Evolutionary conservation across 2,888 invertebrate genomes (phyloP), one percentile per base, ranked within the genome.

Genomic region (Eudasyphora cyanicolor): DNA sequence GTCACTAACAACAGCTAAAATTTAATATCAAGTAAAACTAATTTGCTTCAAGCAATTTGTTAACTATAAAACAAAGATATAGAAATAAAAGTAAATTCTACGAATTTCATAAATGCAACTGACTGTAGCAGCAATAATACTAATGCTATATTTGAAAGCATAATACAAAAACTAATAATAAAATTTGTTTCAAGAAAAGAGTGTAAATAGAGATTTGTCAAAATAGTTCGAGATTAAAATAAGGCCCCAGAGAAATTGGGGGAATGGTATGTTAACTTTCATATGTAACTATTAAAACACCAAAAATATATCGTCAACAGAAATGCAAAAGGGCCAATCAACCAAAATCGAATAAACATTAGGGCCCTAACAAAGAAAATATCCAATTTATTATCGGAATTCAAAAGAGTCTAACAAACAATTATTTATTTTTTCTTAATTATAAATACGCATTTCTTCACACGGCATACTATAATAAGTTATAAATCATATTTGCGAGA

Each of bases 81-180:
- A 79, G 42, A 24, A n/a, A 73, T 54, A 21, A 17, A 42, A 6
- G 12, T 38, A 32, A 54, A 62, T 45, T 60, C 64, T 69, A 75
- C 27, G 27, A 83, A 71, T 74, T 45, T 62, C 21, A 27, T 78
- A 84, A 84, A 84, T 84, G 81, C 78, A 77, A 27, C 19, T 42
- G 38, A 38, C 38, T 62, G 71, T n/a, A n/a, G 45, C 69, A 32
- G 7, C 8, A 38, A 76, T 8, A 69, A 21, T 69, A 49, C 27
- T 57, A 57, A 57, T 57, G 21, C 27, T 24, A 24, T 57, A 24
- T 45, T 45, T 14, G n/a, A n/a, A 45, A 45, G 2, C 3, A 51
- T 27, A 12, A 27, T 57, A 57, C 5, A 57, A n/a, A n/a, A n/a
- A 57, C 57, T 57, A 14, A 57, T 57, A 57, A 14, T 57, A 5